Evolutionary conservation across 2,888 invertebrate genomes (phyloP).

Genomic region (Hemaris fuciformis): DNA sequence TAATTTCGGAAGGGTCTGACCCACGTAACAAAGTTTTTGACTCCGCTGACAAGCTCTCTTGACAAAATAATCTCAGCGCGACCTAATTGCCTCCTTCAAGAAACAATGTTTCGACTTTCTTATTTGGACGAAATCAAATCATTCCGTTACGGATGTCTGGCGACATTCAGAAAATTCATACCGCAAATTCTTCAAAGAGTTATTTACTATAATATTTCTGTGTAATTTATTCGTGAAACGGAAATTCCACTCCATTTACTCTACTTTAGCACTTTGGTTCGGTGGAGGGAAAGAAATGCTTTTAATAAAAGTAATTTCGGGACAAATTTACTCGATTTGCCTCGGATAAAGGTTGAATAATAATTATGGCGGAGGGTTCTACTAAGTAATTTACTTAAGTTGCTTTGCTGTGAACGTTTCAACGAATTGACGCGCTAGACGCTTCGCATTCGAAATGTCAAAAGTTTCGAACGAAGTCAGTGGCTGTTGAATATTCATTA

Average conservation of each 20-base stretch:
- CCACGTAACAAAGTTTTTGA: conserved; percentile 23
- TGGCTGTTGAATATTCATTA: conserved; percentile 48
- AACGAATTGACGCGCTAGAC: conserved; percentile 30
- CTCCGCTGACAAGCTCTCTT: conserved; percentile 29
- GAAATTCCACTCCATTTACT: conserved; percentile 76
- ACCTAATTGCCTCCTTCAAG: conserved; percentile 9
- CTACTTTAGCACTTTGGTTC: conserved; percentile 74
- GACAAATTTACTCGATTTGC: conserved; percentile 72
- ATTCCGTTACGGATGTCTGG: conserved; percentile 6
- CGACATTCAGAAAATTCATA: conserved; percentile 9
- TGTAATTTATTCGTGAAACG: conserved; percentile 70
- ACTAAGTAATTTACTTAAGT: conserved; percentile 61
- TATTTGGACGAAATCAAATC: conserved; percentile 10
- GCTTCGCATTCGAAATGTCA: conserved; percentile 44
- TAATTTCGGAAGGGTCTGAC: conserved; percentile 22
- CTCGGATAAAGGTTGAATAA: conserved; percentile 72
- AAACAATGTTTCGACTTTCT: conserved; percentile 11
- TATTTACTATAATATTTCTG: conserved; percentile 63
- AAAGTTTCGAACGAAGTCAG: conserved; percentile 38
- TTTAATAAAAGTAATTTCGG: conserved; percentile 76
- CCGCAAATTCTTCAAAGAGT: conserved; percentile 32
- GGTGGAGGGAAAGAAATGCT: conserved; percentile 71
- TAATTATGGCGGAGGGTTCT: conserved; percentile 54
- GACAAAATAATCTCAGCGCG: conserved; percentile 27
- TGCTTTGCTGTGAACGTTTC: conserved; percentile 45